Base-by-base conservation (phyloP, 1,140 invertebrate species). In the Venustaconcha ellipsiformis region DNA sequence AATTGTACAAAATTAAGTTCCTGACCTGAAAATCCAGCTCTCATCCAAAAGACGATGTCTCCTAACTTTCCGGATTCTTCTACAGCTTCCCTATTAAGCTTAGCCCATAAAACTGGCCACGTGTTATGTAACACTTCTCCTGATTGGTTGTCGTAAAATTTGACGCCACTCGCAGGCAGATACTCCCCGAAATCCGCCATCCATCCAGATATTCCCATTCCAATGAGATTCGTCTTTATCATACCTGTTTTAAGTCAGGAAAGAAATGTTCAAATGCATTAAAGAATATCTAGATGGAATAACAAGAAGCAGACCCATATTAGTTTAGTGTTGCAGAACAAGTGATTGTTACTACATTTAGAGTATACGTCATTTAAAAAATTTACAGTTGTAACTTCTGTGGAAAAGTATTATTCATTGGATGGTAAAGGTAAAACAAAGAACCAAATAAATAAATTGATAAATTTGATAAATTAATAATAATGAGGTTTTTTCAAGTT, bases 181-280 rank as follows among this genome's bases (percentile, higher is more conserved):
- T 91, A 91, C 76, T 91, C 90, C 0, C 89, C 89, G 75, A 91
- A 91, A 75, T 91, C 90, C 0, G 90, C 90, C 90, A 91, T 91
- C 88, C 89, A 91, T 0, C 90, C 90, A 18, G 84, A 79, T 14
- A 91, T 73, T 14, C 89, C 89, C 15, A 91, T 78, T 18, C 84
- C 82, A 14, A 90, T 79, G 76, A 90, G 84, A 77, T 90, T 90
- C 63, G 69, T 83, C 65, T 84, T 86, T 17, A 91, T 88, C 8
- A 88, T 66, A 2, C 76, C 87, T 86, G 30, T 48, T 48, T 48
- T 48, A 48, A 48, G 37, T 48, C 37, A 48, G 0, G 37, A 48
- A 48, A 48, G 37, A 48, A 48, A 48, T 6, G 37, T 48, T 37
- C 37, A 37, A 37, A 37, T 2, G 8, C 37, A 37, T 37, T 48